Conservation (phyloP, 2,113 vertebrate genomes). For the Chloropsis cyanopogon region DNA sequence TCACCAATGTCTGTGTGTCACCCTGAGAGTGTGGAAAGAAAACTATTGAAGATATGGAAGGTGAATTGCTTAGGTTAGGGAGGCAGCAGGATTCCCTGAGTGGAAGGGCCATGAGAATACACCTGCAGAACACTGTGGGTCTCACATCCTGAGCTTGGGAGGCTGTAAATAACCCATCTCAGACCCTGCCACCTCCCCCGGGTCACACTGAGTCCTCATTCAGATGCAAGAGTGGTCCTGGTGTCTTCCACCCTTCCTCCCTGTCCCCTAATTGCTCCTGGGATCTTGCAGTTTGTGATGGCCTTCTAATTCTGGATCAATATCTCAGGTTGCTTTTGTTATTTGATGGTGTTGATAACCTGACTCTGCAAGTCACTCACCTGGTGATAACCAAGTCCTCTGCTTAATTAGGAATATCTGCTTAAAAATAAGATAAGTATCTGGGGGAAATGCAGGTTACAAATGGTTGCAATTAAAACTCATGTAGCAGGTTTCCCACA, state of each 20-base stretch:
- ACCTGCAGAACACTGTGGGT: neutral
- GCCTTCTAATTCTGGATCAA: neutral
- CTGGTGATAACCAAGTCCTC: neutral
- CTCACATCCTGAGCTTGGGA: neutral
- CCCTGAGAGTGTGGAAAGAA: neutral
- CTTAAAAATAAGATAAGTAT: slow-evolving; percentile 10
- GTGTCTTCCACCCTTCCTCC: neutral
- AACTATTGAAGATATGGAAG: neutral
- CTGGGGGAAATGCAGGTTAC: slow-evolving; percentile 17
- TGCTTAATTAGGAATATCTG: slow-evolving; percentile 37
- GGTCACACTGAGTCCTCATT: neutral
- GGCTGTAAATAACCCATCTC: neutral
- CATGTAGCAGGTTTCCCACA: neutral
- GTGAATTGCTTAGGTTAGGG: neutral
- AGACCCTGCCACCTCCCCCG: neutral
- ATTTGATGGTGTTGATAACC: neutral
- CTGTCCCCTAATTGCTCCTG: neutral
- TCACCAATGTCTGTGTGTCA: neutral
- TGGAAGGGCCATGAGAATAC: neutral
- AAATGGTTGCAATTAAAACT: slow-evolving; percentile 44
- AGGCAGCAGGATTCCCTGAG: neutral
- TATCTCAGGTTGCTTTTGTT: neutral
- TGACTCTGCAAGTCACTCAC: neutral
- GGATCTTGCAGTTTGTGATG: neutral
- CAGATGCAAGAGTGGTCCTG: neutral